Percentiles rank a stretch among this genome's conserved stretches.
phyloP scores from a whole-genome alignment of 1,140 invertebrate species.

The Lycorma delicatula region DNA sequence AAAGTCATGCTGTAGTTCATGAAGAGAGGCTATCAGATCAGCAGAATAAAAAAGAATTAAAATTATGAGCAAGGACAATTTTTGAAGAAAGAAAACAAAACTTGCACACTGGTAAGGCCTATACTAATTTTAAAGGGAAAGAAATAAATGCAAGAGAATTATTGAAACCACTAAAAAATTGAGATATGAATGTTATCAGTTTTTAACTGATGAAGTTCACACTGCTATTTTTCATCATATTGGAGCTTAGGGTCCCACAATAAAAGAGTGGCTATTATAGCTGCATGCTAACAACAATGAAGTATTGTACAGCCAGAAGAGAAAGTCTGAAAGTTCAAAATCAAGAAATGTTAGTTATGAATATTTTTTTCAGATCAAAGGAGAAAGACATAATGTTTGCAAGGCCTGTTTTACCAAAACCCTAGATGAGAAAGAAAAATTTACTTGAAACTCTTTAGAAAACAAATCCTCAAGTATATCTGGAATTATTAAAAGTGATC shows the following conservation, averaged over 20 bases:
- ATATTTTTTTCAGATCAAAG: constrained; percentile 12
- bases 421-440: constrained; percentile 13
- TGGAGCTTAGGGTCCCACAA: not conserved
- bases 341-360: not conserved
- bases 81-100: not conserved
- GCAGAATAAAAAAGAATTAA: not conserved
- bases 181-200: not conserved
- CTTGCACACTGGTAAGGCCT: not conserved
- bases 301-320: not conserved
- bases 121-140: not conserved
- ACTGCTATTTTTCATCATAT: not conserved
- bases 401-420: constrained; percentile 16
- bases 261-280: not conserved
- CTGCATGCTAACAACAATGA: not conserved
- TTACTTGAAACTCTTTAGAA: constrained; percentile 9
- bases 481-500: not conserved
- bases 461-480: constrained; percentile 1
- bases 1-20: too few species aligned
- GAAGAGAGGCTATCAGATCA: too few species aligned
- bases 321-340: constrained; percentile 1
- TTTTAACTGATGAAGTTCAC: not conserved
- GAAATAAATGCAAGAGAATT: not conserved
- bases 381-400: constrained; percentile 11
- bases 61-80: not conserved
- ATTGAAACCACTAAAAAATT: not conserved